Evolutionary conservation across 2,113 vertebrate species (phyloP).

Genomic region (Anhinga anhinga): DNA sequence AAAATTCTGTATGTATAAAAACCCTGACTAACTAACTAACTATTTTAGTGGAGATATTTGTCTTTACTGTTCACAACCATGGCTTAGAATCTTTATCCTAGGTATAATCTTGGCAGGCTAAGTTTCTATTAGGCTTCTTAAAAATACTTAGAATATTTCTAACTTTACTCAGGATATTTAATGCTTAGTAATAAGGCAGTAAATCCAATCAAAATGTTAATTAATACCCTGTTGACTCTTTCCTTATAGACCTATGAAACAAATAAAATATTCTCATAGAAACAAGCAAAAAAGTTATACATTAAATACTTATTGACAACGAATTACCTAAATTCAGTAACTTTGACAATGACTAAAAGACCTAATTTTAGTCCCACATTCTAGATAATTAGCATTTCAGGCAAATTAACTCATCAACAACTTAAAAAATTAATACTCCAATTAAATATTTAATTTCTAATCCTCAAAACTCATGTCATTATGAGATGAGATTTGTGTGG

Average conservation of each 20-base stretch:
- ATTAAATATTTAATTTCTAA: background rate
- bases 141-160: background rate
- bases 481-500: background rate
- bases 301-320: background rate
- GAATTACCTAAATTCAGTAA: background rate
- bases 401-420: background rate
- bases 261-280: background rate
- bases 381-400: background rate
- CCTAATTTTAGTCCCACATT: background rate
- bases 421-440: background rate
- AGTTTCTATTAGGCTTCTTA: background rate
- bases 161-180: background rate
- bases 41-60: background rate
- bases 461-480: background rate
- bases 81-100: background rate
- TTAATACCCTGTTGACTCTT: background rate
- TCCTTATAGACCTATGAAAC: background rate
- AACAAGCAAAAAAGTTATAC: background rate
- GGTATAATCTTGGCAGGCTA: background rate
- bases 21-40: background rate
- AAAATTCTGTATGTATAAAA: background rate
- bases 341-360: background rate
- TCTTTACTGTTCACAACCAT: background rate
- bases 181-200: background rate
- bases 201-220: background rate